A percentile compares a stretch with the other conserved stretches of the same genome.
These are phyloP conservation scores for Glomeris maerens DNA, from an alignment of 1,140 invertebrate genomes.

Conservation along the genomic window DNA sequence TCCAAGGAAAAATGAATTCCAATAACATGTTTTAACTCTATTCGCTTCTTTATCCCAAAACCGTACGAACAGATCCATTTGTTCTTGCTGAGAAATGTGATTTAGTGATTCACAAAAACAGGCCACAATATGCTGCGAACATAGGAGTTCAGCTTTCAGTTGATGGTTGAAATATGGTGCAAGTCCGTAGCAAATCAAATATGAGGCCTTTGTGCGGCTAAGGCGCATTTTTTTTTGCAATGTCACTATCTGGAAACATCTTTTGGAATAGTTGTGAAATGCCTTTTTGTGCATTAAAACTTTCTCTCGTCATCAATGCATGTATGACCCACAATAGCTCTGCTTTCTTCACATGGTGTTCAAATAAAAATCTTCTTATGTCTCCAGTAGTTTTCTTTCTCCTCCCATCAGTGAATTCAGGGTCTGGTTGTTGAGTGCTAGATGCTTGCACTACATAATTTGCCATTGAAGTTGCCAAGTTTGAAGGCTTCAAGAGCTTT, in stretches of 20 bases:
- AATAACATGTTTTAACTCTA: slow-evolving; percentile 12
- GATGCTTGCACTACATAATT: too few relatives aligned
- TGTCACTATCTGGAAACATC: slow-evolving; percentile 2
- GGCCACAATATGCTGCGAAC: not conserved
- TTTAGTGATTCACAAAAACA: slow-evolving; percentile 19
- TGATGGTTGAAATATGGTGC: not conserved
- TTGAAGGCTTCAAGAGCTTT: too few relatives aligned
- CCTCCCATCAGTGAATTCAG: too few relatives aligned
- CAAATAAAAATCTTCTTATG: too few relatives aligned
- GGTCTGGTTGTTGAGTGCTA: too few relatives aligned
- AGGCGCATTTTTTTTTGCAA: not conserved
- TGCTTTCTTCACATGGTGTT: too few relatives aligned
- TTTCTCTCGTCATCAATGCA: too few relatives aligned
- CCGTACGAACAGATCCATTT: slow-evolving; percentile 18
- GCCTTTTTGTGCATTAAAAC: too few relatives aligned
- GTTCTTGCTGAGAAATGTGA: slow-evolving; percentile 15
- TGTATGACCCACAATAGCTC: too few relatives aligned
- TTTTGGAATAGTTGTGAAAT: too few relatives aligned
- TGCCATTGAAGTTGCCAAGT: too few relatives aligned
- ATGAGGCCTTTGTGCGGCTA: not conserved
- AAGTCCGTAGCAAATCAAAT: not conserved
- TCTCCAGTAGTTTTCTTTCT: too few relatives aligned
- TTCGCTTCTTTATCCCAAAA: slow-evolving; percentile 16
- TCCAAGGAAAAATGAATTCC: slow-evolving; percentile 15
- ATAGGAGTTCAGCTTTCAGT: not conserved